A percentile compares a stretch with the other conserved stretches of the same genome.
These are phyloP conservation scores for Callipepla californica DNA, from an alignment of 2,113 vertebrate genomes.

Conservation along the genomic window DNA sequence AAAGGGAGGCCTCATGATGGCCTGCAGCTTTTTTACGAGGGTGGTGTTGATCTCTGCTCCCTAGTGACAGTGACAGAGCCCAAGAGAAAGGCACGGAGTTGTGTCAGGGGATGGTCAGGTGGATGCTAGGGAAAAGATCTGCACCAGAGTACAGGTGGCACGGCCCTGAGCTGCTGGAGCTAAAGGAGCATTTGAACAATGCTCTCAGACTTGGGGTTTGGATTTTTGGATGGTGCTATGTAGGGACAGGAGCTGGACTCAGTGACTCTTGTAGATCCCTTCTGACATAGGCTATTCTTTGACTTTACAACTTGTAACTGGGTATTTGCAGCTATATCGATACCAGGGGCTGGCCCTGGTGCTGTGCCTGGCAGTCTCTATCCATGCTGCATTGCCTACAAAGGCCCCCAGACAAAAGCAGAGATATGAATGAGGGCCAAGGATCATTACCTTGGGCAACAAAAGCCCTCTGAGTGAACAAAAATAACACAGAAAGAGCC, in stretches of 20 bases:
- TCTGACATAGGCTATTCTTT: not conserved
- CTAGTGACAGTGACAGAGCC: not conserved
- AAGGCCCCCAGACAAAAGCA: constrained; percentile 37
- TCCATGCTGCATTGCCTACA: not conserved
- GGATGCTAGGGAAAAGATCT: not conserved
- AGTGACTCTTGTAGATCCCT: not conserved
- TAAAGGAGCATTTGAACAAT: not conserved
- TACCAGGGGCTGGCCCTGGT: not conserved
- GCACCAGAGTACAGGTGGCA: not conserved
- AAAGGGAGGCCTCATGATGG: not conserved
- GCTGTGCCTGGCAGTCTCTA: not conserved
- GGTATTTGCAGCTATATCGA: not conserved
- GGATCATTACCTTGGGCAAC: constrained; percentile 72
- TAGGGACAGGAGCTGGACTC: not conserved
- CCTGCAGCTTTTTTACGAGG: not conserved
- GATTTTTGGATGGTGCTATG: not conserved
- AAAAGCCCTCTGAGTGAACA: constrained; percentile 57
- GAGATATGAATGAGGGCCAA: constrained; percentile 68
- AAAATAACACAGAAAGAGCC: constrained; percentile 66
- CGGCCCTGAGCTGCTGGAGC: not conserved
- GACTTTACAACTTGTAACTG: not conserved
- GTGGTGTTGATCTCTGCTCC: not conserved
- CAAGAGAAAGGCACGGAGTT: not conserved
- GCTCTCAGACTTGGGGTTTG: not conserved
- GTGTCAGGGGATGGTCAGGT: not conserved